Percentiles rank a stretch among this genome's conserved stretches.
Conservation (phyloP, 1,140 invertebrate genomes). For the Trichonephila clavipes region DNA sequence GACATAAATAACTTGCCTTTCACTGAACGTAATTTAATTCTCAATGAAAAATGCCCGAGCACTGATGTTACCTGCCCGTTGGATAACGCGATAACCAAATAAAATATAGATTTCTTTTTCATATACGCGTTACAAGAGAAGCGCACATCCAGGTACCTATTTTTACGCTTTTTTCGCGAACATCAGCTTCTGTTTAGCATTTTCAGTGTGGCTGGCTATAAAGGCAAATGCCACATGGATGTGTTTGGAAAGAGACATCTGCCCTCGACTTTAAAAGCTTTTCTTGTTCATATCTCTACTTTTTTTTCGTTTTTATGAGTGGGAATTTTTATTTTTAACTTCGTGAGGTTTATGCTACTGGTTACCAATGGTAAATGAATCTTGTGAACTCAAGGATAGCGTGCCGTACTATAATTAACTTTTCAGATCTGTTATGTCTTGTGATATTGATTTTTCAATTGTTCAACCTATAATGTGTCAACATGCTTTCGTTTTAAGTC, state of each 20-base stretch:
- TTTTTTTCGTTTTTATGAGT: not conserved
- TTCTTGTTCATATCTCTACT: not conserved
- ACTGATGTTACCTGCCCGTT: not conserved
- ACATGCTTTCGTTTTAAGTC: too few relatives aligned
- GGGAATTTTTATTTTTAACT: not conserved
- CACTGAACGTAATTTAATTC: constrained; percentile 60
- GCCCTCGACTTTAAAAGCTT: constrained; percentile 1
- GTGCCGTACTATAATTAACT: not conserved
- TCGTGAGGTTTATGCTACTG: not conserved
- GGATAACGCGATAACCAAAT: constrained; percentile 38
- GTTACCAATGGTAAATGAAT: not conserved
- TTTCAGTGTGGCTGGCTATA: not conserved
- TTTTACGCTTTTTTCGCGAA: constrained; percentile 13
- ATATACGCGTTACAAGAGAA: not conserved
- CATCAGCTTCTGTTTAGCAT: constrained; percentile 27
- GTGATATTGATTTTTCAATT: too few relatives aligned
- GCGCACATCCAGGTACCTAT: not conserved
- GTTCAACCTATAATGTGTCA: too few relatives aligned
- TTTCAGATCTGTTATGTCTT: too few relatives aligned
- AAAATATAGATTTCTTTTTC: constrained; percentile 44
- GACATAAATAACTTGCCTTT: constrained; percentile 60
- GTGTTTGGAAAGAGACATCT: constrained; percentile 18
- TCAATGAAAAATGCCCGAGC: constrained; percentile 51
- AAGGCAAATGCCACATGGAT: constrained; percentile 13
- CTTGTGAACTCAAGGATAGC: not conserved